Percentiles rank a stretch among this genome's conserved stretches.
Conservation (phyloP, 2,888 invertebrate genomes). For the Melanchra persicariae region DNA sequence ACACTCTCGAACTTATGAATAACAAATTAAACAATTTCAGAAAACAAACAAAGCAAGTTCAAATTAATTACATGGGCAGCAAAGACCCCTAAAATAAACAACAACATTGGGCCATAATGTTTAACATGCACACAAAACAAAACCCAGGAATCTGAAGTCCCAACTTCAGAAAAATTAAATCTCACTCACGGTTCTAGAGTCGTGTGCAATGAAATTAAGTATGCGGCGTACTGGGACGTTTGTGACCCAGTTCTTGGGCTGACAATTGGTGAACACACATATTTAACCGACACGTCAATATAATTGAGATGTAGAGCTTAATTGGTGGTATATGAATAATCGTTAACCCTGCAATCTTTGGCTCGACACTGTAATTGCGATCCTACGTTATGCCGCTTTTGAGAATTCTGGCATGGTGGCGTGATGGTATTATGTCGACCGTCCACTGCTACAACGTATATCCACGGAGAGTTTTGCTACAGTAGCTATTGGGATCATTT, state of each 20-base stretch:
- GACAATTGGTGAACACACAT: constrained; percentile 72
- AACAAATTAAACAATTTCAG: constrained; percentile 47
- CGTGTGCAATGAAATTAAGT: constrained; percentile 73
- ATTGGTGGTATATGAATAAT: constrained; percentile 28
- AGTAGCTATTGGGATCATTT: too few relatives aligned
- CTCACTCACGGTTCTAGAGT: constrained; percentile 46
- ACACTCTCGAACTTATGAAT: constrained; percentile 22
- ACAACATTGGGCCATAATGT: constrained; percentile 13
- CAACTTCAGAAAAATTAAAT: constrained; percentile 61
- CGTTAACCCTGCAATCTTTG: constrained; percentile 17
- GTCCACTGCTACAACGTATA: neutral
- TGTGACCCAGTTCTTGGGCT: constrained; percentile 71
- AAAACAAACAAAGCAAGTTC: constrained; percentile 33
- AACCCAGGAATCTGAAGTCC: constrained; percentile 35
- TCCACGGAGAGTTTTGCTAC: neutral
- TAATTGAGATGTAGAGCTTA: constrained; percentile 35
- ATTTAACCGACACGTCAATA: constrained; percentile 64
- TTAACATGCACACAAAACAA: constrained; percentile 37
- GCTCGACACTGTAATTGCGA: neutral
- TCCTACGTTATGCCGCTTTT: constrained; percentile 3
- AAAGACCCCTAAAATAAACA: constrained; percentile 36
- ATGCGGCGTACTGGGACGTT: constrained; percentile 62
- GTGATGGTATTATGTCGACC: constrained; percentile 9
- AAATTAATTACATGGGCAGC: constrained; percentile 40
- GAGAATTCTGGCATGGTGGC: neutral